Evolutionary conservation across 2,113 vertebrate genomes (phyloP).

Genomic region (Salvelinus fontinalis): DNA sequence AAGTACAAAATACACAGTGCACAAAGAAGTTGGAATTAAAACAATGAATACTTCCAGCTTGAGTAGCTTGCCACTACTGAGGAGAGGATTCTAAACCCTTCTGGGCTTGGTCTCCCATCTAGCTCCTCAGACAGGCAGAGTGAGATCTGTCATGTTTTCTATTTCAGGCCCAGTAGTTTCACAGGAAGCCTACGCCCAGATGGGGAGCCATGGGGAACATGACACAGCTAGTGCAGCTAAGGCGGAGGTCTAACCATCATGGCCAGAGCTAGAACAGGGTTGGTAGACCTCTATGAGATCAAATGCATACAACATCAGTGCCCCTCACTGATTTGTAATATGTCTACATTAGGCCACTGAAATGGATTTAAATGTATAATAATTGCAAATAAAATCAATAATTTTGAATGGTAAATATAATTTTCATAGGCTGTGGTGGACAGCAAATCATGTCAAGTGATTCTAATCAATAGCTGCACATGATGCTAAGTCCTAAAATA

Average conservation of each 20-base stretch:
- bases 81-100: background rate
- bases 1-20: too few species aligned
- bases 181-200: conserved; percentile 12
- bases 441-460: background rate
- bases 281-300: background rate
- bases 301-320: background rate
- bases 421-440: background rate
- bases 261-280: background rate
- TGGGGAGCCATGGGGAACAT: background rate
- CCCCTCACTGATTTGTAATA: background rate
- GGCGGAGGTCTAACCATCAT: background rate
- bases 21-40: too few species aligned
- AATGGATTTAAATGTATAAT: too few species aligned
- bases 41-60: too few species aligned
- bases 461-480: too few species aligned
- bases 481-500: too few species aligned
- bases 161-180: background rate
- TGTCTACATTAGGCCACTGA: too few species aligned
- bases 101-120: background rate
- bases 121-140: background rate
- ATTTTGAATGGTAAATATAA: background rate
- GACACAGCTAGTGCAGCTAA: background rate
- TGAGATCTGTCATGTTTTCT: conserved; percentile 1
- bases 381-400: too few species aligned
- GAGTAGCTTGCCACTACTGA: background rate